Evolutionary conservation across 2,888 invertebrate species (phyloP), one percentile per base, ranked within the genome.

Genomic region (Pachycephus smyrnensis): DNA sequence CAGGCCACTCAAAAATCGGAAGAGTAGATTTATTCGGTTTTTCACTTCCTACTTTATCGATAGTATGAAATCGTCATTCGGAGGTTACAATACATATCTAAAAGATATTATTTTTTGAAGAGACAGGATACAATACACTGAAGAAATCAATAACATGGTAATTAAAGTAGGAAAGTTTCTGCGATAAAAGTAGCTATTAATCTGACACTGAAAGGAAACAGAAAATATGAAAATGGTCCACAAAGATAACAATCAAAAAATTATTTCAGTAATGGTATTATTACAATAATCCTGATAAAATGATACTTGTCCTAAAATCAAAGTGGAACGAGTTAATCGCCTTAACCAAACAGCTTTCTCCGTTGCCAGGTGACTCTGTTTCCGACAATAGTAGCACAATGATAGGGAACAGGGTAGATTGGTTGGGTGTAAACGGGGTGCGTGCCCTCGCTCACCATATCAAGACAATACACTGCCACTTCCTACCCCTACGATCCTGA

Each of bases 401-500:
- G 77, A 12, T 68, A 75, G 35, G 77, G 75, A 12, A 78, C 69
- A 69, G 35, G 55, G 55, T 55, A 55, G 55, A 68, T 75, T 33
- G 69, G 35, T 73, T 71, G 12, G 31, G 37, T n/a, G 12, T 79
- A 30, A 78, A 69, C 73, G 79, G 79, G 55, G 23, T 9, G 23
- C 37, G 36, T 37, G 35, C 37, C 80, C 68, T 79, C 71, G n/a
- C 79, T 35, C 75, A 35, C 74, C 73, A 30, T 78, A 76, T 77
- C 81, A 80, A 84, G 84, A 84, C 83, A 86, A 86, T 85, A 78
- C 84, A 81, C 76, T 78, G 79, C 80, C 75, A 77, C 73, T 36
- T 69, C n/a, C 80, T 80, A 81, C 82, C 83, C 82, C 84, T 81
- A 80, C 83, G 84, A 86, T 87, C 83, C 76, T 77, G 80, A 79